Evolutionary conservation across 2,113 vertebrate genomes (phyloP), one percentile per base, ranked within the genome.

Genomic region (Erythrolamprus reginae): DNA sequence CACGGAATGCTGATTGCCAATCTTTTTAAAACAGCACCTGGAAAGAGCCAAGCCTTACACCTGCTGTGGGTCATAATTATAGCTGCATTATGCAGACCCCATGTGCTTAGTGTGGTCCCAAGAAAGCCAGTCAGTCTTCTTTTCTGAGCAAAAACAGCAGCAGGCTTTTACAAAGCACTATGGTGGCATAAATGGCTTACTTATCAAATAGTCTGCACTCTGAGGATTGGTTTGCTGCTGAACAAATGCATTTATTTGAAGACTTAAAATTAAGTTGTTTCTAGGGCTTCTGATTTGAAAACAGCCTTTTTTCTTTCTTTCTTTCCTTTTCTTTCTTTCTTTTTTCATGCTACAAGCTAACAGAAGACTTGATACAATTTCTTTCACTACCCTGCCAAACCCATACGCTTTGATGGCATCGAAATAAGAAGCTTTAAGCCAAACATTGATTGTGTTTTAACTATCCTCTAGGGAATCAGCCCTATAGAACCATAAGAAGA

Each of bases 361-460:
- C 13, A 4, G 13, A 58, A 86, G 24, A 51, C n/a, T 70, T 86
- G 89, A 70, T 86, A 38, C 21, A 52, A 86, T 70, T 70, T 51
- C 15, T 50, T 70, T 26, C 28, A 90, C 15, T 10, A 92, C 82
- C 0, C 1, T 82, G 33, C 2, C 82, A 58, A 87, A 85, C 52
- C 33, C 90, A 92, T 86, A 83, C 70, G 9, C 4, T 93, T 94
- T 96, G 84, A 94, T 96, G 92, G 84, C 88, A 89, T 84, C 94
- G 70, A 91, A 47, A 93, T 94, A 94, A 88, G 17, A 94, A 86
- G 86, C 91, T 83, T 94, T 91, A 94, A 95, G 91, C 38, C 85
- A 84, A 70, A 94, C 56, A 92, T 95, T 95, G 84, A 95, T 96
- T 96, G 94, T 88, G n/a, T 95, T 96, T 96, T 95, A 96, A 93